Percentiles rank a stretch among this genome's conserved stretches.
Conservation (phyloP, 2,113 vertebrate genomes). For the Mesocricetus auratus region DNA sequence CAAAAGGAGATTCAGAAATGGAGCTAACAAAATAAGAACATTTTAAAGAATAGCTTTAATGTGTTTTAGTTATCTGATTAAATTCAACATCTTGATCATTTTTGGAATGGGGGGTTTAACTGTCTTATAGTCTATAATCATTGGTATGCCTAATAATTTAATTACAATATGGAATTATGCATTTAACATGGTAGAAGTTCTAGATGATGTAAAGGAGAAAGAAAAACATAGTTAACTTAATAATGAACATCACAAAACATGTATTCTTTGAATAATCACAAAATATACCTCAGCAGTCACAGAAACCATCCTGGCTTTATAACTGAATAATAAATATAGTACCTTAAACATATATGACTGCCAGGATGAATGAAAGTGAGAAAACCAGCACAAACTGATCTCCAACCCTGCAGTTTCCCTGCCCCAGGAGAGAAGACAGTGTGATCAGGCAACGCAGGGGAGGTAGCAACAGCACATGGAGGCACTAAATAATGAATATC, state of each 20-base stretch:
- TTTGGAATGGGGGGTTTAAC: background rate
- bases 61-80: background rate
- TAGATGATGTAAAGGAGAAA: too few species aligned
- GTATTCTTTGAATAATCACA: conserved; percentile 63
- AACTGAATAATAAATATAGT: conserved; percentile 51
- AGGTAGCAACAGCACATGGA: accelerated
- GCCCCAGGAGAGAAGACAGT: background rate
- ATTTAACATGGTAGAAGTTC: background rate
- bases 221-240: conserved; percentile 37
- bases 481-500: conserved; percentile 65
- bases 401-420: background rate
- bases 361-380: conserved; percentile 31
- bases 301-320: conserved; percentile 51
- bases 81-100: background rate
- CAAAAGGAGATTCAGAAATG: background rate
- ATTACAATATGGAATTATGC: background rate
- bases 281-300: conserved; percentile 5
- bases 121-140: background rate
- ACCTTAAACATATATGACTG: conserved; percentile 50
- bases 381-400: conserved; percentile 43
- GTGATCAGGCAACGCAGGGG: background rate
- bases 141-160: background rate
- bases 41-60: background rate
- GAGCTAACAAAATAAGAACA: background rate
- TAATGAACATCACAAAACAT: conserved; percentile 47